A percentile compares a stretch with the other conserved stretches of the same genome.
phyloP scores from a whole-genome alignment of 92 coral and sea anemone species.

The Isaurus tuberculatus region DNA sequence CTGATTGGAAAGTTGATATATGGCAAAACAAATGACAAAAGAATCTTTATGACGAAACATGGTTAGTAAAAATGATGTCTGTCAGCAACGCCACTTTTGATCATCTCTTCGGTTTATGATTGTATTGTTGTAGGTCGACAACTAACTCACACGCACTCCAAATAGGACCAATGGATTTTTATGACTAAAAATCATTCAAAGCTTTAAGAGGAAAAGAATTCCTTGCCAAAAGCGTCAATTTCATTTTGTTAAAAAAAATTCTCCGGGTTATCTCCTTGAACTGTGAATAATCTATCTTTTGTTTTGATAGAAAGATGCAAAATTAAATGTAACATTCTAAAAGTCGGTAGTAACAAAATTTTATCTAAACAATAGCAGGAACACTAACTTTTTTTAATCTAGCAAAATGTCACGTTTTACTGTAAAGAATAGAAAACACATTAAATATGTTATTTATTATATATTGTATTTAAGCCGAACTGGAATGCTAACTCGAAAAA shows the following conservation, averaged over 20 bases:
- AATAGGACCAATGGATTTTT: background rate
- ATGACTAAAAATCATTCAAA: background rate
- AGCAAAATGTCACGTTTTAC: background rate
- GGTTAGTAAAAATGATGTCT: slow-evolving; percentile 39
- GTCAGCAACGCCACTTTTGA: slow-evolving; percentile 28
- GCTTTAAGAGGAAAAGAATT: slow-evolving; percentile 7
- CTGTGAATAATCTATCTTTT: background rate
- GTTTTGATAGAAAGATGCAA: background rate
- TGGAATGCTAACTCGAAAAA: background rate
- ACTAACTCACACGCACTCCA: background rate
- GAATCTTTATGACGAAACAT: slow-evolving; percentile 48
- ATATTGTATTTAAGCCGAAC: slow-evolving; percentile 11
- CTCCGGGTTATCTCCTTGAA: slow-evolving; percentile 8
- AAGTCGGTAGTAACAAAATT: slow-evolving; percentile 9
- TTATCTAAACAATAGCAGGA: slow-evolving; percentile 22
- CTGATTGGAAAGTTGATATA: slow-evolving; percentile 49
- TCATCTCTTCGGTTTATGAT: background rate
- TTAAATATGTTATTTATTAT: background rate
- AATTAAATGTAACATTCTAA: slow-evolving; percentile 13
- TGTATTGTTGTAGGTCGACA: slow-evolving; percentile 1
- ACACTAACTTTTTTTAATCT: background rate
- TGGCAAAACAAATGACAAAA: slow-evolving; percentile 41
- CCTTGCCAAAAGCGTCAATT: slow-evolving; percentile 11
- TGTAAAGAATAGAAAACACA: background rate
- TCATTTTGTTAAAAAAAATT: background rate